phyloP scores from a whole-genome alignment of 2,797 vertebrate species.

The Odontamblyopus lacepedii region DNA sequence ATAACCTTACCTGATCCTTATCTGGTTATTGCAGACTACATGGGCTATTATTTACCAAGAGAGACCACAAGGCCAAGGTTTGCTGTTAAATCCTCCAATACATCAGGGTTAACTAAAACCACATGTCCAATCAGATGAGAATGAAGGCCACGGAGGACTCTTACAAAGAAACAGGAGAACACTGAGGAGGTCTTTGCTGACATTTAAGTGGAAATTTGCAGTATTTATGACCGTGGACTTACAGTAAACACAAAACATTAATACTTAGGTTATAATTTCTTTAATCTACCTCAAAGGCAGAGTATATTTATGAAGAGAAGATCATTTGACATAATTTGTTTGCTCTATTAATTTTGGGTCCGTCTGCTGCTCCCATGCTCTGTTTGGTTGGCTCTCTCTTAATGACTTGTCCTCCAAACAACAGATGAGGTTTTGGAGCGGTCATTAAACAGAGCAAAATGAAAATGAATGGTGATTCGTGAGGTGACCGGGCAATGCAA shows the following conservation, averaged over 20 bases:
- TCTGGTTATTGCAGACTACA: conserved; percentile 15
- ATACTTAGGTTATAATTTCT: conserved; percentile 9
- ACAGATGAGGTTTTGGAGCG: conserved; percentile 42
- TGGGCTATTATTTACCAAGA: conserved; percentile 20
- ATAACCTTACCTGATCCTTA: conserved; percentile 28
- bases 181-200: conserved; percentile 18
- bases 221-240: neutral
- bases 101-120: conserved; percentile 37
- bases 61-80: conserved; percentile 9
- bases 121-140: conserved; percentile 46
- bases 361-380: conserved; percentile 34
- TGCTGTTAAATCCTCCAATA: conserved; percentile 31
- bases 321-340: conserved; percentile 64
- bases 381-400: conserved; percentile 39
- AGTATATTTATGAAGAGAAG: conserved; percentile 12
- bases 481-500: conserved; percentile 18
- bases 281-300: conserved; percentile 12
- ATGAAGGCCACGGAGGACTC: conserved; percentile 23
- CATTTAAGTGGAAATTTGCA: conserved; percentile 13
- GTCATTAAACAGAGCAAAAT: conserved; percentile 32
- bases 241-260: neutral
- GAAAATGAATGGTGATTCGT: conserved; percentile 43
- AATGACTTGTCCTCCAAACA: conserved; percentile 57
- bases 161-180: conserved; percentile 36
- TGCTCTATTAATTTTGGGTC: conserved; percentile 64